phyloP scores from a whole-genome alignment of 2,113 vertebrate species.

The Naja naja region DNA sequence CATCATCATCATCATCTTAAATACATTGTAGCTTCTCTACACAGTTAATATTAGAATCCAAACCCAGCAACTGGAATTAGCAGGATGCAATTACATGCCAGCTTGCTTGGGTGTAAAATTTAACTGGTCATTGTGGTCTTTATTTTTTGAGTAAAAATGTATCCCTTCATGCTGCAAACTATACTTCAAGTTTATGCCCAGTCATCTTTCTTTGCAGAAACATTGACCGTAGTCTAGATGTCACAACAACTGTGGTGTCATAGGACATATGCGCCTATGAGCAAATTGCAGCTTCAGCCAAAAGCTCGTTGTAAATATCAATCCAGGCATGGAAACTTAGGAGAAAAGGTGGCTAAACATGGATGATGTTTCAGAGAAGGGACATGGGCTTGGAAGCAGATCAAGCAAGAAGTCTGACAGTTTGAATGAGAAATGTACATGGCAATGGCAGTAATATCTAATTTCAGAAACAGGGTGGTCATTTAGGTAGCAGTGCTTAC shows the following conservation, averaged over 20 bases:
- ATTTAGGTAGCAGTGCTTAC: conserved; percentile 31
- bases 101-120: background rate
- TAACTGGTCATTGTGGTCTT: background rate
- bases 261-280: background rate
- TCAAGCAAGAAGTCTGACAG: background rate
- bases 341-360: background rate
- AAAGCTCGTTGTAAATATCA: background rate
- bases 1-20: background rate
- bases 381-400: background rate
- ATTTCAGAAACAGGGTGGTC: conserved; percentile 8
- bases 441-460: background rate
- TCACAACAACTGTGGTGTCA: background rate
- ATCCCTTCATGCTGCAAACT: background rate
- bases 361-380: background rate
- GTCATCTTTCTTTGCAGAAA: background rate
- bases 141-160: background rate
- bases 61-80: background rate
- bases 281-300: background rate
- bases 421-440: background rate
- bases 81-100: background rate
- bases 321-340: background rate
- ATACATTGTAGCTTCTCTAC: background rate
- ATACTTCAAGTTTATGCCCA: background rate
- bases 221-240: background rate
- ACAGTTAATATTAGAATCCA: background rate